A percentile compares a stretch with the other conserved stretches of the same genome.
Conservation (phyloP, 2,888 invertebrate species). For the Tetragonisca angustula region DNA sequence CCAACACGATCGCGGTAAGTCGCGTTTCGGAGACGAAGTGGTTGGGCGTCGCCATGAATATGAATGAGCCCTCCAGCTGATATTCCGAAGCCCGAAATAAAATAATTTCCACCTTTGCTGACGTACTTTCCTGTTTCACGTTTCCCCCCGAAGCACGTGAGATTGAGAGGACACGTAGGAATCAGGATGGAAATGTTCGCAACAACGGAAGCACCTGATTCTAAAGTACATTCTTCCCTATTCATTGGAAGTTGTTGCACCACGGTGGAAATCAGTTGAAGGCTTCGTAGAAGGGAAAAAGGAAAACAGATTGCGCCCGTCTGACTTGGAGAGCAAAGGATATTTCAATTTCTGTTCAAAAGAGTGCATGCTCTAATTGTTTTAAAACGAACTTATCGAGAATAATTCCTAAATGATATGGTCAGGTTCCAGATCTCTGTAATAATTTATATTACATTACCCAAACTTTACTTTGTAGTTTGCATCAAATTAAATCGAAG, state of each 20-base stretch:
- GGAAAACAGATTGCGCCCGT: no score
- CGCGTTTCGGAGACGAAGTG: slow-evolving; percentile 75
- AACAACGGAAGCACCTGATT: neutral
- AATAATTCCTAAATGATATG: no score
- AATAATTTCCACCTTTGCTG: slow-evolving; percentile 71
- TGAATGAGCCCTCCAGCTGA: slow-evolving; percentile 74
- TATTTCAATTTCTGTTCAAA: no score
- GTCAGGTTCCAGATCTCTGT: no score
- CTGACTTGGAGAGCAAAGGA: no score
- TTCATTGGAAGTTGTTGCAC: neutral
- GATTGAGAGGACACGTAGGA: neutral
- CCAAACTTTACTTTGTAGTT: no score
- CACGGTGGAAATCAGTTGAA: neutral
- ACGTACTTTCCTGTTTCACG: slow-evolving; percentile 48
- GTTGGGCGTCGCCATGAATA: slow-evolving; percentile 76
- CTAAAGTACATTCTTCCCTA: neutral
- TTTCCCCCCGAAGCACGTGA: slow-evolving; percentile 35
- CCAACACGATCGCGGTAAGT: slow-evolving; percentile 63
- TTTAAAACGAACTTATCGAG: no score
- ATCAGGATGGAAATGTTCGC: slow-evolving; percentile 1
- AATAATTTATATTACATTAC: no score
- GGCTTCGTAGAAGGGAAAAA: neutral
- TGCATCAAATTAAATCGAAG: no score
- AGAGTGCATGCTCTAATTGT: no score
- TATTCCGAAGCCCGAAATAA: slow-evolving; percentile 74